Conservation (phyloP, 2,888 invertebrate genomes). For the Chouioia cunea region DNA sequence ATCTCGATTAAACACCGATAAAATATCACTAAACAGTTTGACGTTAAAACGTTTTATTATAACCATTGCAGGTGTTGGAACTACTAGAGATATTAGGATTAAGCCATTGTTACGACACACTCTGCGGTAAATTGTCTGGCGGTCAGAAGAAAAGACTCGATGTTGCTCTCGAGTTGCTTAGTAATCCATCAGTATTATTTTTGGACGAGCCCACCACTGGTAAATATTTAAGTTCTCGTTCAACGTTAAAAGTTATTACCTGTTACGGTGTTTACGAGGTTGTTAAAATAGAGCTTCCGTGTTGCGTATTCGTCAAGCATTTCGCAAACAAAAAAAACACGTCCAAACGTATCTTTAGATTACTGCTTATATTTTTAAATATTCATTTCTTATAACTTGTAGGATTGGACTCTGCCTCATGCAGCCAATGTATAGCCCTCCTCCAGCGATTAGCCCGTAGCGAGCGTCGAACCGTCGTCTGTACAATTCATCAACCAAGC, state of each 20-base stretch:
- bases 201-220: constrained; percentile 88
- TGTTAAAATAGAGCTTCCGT: too few species aligned
- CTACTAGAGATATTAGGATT: constrained; percentile 81
- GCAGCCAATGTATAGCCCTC: constrained; percentile 84
- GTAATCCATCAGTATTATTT: constrained; percentile 89
- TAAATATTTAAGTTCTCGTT: constrained; percentile 42
- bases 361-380: too few species aligned
- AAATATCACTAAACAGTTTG: too few species aligned
- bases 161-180: constrained; percentile 85
- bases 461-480: constrained; percentile 89
- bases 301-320: too few species aligned
- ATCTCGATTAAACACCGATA: too few species aligned
- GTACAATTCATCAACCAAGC: constrained; percentile 95
- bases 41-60: too few species aligned
- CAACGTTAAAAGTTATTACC: too few species aligned
- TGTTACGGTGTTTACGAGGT: not conserved
- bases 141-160: constrained; percentile 87
- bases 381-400: too few species aligned
- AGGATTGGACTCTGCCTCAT: constrained; percentile 90
- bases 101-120: constrained; percentile 77
- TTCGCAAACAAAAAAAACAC: constrained; percentile 1
- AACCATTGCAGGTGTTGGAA: constrained; percentile 76
- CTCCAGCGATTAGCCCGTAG: constrained; percentile 82
- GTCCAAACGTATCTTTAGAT: too few species aligned
- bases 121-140: constrained; percentile 83